These are phyloP conservation scores for Coelogynopora nodosa DNA, from an alignment of 2,888 invertebrate species.

Conservation along the genomic window DNA sequence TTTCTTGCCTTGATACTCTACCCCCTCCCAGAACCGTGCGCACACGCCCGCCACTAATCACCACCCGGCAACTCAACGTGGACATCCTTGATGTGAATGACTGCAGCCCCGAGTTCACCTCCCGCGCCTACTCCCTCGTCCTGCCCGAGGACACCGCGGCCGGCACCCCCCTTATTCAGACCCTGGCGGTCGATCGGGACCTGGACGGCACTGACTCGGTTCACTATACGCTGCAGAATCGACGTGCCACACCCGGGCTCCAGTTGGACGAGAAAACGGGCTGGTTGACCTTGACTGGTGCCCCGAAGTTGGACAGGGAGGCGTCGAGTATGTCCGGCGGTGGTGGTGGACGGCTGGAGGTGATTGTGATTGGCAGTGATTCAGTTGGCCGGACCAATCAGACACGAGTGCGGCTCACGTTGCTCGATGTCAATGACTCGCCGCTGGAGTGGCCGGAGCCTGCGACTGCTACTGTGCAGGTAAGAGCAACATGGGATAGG, in stretches of 20 bases:
- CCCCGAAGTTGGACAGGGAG: neutral
- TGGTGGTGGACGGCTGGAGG: neutral
- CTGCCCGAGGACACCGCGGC: neutral
- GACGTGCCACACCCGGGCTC: neutral
- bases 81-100: neutral
- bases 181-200: neutral
- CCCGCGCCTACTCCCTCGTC: neutral
- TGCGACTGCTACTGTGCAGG: neutral
- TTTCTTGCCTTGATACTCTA: too few species aligned
- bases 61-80: neutral
- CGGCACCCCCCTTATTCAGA: neutral
- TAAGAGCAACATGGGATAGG: too few species aligned
- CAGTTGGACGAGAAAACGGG: neutral
- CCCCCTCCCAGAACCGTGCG: neutral
- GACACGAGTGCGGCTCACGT: neutral
- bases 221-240: neutral
- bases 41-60: neutral
- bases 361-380: neutral
- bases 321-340: neutral
- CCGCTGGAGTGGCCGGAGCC: neutral
- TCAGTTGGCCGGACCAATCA: neutral
- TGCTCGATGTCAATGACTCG: conserved; percentile 14
- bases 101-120: neutral
- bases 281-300: neutral
- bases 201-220: neutral